These are phyloP conservation scores for Sphaeramia orbicularis DNA, from an alignment of 2,797 vertebrate genomes.

Conservation along the genomic window DNA sequence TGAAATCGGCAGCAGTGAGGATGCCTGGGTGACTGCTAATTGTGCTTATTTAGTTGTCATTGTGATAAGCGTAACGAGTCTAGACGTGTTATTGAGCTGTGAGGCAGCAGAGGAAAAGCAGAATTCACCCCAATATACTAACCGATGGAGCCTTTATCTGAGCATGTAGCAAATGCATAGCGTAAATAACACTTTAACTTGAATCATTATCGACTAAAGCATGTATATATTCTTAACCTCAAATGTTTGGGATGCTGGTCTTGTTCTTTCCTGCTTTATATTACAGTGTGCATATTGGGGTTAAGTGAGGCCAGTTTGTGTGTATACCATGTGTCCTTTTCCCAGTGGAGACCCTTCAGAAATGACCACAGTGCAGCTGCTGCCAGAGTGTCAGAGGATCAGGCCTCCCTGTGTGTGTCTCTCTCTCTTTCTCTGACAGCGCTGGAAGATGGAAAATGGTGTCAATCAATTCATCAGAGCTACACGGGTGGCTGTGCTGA, in stretches of 20 bases:
- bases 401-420: conserved; percentile 58
- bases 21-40: conserved; percentile 78
- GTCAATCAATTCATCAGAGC: conserved; percentile 87
- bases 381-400: conserved; percentile 43
- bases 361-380: conserved; percentile 59
- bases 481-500: conserved; percentile 73
- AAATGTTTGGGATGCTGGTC: background rate
- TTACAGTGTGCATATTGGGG: conserved; percentile 12
- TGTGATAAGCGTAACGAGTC: conserved; percentile 81
- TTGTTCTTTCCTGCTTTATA: background rate
- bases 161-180: background rate
- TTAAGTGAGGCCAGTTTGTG: conserved; percentile 32
- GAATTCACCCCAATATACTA: conserved; percentile 12
- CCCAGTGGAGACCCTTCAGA: conserved; percentile 50
- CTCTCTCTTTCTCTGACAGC: conserved; percentile 72
- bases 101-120: conserved; percentile 54
- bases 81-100: conserved; percentile 82
- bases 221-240: background rate
- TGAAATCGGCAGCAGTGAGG: conserved; percentile 57
- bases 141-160: conserved; percentile 24
- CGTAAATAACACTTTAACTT: background rate
- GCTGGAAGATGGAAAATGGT: conserved; percentile 83
- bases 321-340: conserved; percentile 32
- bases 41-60: conserved; percentile 84
- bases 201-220: conserved; percentile 8